Conservation (phyloP, 1,140 invertebrate species). For the Drosophila parabipectinata region DNA sequence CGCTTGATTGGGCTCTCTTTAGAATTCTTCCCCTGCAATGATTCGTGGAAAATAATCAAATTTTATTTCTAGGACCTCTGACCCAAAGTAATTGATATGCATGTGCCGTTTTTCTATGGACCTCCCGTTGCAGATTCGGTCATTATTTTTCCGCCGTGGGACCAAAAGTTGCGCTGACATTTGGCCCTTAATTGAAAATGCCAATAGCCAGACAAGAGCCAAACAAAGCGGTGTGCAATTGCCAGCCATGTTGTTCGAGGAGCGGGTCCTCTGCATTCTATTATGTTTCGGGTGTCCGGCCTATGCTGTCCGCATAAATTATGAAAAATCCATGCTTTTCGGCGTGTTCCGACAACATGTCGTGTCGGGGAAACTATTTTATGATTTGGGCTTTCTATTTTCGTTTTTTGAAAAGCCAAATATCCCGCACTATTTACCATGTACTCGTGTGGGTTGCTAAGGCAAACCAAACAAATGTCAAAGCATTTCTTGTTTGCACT, state of each 20-base stretch:
- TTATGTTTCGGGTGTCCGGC: slow-evolving; percentile 14
- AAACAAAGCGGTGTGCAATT: slow-evolving; percentile 38
- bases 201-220: slow-evolving; percentile 32
- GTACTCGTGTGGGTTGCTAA: slow-evolving; percentile 40
- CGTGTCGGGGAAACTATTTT: slow-evolving; percentile 17
- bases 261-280: slow-evolving; percentile 25
- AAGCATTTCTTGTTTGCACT: slow-evolving; percentile 49
- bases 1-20: slow-evolving; percentile 31
- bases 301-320: slow-evolving; percentile 35
- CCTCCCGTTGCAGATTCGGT: slow-evolving; percentile 7
- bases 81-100: slow-evolving; percentile 50
- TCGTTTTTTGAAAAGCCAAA: slow-evolving; percentile 37
- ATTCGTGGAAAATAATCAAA: slow-evolving; percentile 29
- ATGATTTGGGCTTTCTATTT: slow-evolving; percentile 24
- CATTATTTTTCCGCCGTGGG: slow-evolving; percentile 20
- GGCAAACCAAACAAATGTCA: slow-evolving; percentile 58
- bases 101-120: slow-evolving; percentile 38
- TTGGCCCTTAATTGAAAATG: slow-evolving; percentile 63
- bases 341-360: slow-evolving; percentile 34
- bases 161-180: slow-evolving; percentile 18
- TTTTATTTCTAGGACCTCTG: slow-evolving; percentile 13
- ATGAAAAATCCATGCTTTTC: slow-evolving; percentile 21
- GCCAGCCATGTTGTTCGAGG: slow-evolving; percentile 15
- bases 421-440: slow-evolving; percentile 56
- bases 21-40: slow-evolving; percentile 7